These are phyloP conservation scores for Ascidia mentula DNA, from an alignment of 23 tunicate species.

Conservation along the genomic window DNA sequence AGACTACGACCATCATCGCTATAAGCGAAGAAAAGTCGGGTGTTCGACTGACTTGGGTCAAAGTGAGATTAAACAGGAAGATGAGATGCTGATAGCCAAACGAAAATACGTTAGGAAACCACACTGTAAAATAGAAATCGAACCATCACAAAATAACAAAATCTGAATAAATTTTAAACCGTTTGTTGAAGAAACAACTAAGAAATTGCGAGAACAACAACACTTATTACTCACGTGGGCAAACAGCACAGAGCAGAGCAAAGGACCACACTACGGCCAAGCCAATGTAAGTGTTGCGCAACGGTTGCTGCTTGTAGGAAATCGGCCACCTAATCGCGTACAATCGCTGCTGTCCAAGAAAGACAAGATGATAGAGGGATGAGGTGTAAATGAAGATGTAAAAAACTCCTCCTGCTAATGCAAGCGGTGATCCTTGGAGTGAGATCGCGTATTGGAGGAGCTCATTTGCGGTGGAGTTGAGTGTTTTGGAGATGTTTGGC, in stretches of 20 bases:
- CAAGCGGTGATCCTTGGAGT: conserved; percentile 13
- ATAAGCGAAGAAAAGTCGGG: neutral
- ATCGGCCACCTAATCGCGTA: conserved; percentile 7
- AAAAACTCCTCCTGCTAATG: conserved; percentile 1
- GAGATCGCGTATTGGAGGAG: neutral
- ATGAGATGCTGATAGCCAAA: conserved; percentile 1
- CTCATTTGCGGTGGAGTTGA: neutral
- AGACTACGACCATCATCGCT: neutral
- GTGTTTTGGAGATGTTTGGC: neutral
- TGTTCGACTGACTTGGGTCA: neutral
- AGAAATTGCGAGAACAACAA: no score
- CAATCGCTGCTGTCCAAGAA: conserved; percentile 12
- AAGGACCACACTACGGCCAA: neutral
- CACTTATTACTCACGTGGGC: neutral
- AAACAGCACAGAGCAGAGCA: conserved; percentile 1
- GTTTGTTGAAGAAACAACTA: neutral
- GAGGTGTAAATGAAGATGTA: neutral
- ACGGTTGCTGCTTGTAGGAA: neutral
- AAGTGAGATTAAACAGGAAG: neutral
- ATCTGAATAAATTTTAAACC: no score
- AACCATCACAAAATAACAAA: neutral
- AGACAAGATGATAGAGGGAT: neutral
- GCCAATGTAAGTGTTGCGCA: neutral
- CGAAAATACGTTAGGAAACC: neutral
- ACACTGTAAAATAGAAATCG: neutral